A percentile compares a stretch with the other conserved stretches of the same genome.
Conservation (phyloP, 2,888 invertebrate genomes). For the Brachynemurus nebulosus region DNA sequence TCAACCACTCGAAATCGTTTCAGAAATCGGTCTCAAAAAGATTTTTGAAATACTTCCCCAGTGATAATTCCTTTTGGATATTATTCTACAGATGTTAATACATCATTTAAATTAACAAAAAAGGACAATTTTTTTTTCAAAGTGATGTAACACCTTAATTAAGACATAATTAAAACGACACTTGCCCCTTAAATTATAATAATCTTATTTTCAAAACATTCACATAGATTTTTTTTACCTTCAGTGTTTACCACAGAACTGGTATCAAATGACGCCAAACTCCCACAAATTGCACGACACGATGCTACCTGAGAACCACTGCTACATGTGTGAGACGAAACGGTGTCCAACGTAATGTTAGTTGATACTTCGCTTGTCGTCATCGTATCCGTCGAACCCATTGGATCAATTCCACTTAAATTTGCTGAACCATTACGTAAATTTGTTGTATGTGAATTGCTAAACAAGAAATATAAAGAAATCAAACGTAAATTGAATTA, state of each 20-base stretch:
- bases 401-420: constrained; percentile 27
- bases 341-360: constrained; percentile 38
- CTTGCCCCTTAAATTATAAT: neutral
- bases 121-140: neutral
- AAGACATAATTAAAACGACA: neutral
- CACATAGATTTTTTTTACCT: constrained; percentile 30
- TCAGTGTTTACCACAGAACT: constrained; percentile 34
- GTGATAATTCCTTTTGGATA: too few species aligned
- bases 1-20: too few species aligned
- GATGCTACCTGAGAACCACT: constrained; percentile 36
- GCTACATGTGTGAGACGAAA: constrained; percentile 31
- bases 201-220: neutral
- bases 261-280: constrained; percentile 37
- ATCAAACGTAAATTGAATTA: too few species aligned
- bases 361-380: constrained; percentile 38
- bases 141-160: too few species aligned
- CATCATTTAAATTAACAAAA: too few species aligned
- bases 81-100: too few species aligned
- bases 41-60: too few species aligned
- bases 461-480: too few species aligned
- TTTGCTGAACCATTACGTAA: constrained; percentile 19
- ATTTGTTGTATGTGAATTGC: constrained; percentile 31
- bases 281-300: constrained; percentile 38
- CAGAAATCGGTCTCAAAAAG: too few species aligned
- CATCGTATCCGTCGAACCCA: constrained; percentile 42